These are phyloP conservation scores for Steatornis caripensis DNA, from an alignment of 2,113 vertebrate species.

Conservation along the genomic window DNA sequence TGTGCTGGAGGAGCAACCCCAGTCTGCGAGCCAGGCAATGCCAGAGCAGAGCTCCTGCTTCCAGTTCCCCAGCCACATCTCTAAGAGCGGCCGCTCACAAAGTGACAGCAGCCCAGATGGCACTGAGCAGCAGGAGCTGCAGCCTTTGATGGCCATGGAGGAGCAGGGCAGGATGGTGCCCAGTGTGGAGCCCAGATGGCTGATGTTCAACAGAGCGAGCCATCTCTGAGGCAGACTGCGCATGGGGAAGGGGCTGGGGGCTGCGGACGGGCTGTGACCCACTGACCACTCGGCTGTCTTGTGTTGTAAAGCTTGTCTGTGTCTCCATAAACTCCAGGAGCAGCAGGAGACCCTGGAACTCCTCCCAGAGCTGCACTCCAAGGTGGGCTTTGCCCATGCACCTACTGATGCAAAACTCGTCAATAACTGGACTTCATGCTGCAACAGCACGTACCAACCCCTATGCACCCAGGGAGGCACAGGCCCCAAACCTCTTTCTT, in stretches of 20 bases:
- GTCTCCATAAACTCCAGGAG: background rate
- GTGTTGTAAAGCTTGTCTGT: background rate
- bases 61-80: slow-evolving; percentile 69
- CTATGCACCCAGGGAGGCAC: background rate
- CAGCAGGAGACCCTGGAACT: background rate
- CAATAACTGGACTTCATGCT: background rate
- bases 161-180: slow-evolving; percentile 67
- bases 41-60: slow-evolving; percentile 72
- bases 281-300: background rate
- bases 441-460: background rate
- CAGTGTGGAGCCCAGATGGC: slow-evolving; percentile 51
- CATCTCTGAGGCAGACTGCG: slow-evolving; percentile 61
- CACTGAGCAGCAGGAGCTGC: slow-evolving; percentile 78
- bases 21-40: background rate
- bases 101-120: slow-evolving; percentile 71
- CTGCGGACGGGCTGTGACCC: background rate
- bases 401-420: background rate
- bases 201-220: slow-evolving; percentile 75
- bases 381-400: background rate
- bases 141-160: slow-evolving; percentile 82
- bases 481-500: background rate
- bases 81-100: slow-evolving; percentile 64
- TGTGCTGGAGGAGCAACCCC: slow-evolving; percentile 62
- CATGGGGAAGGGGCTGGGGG: background rate
- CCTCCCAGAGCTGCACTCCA: background rate